These are phyloP conservation scores for Hippasteria phrygiana DNA, from an alignment of 53 echinoderm and acorn worm species.

Conservation along the genomic window DNA sequence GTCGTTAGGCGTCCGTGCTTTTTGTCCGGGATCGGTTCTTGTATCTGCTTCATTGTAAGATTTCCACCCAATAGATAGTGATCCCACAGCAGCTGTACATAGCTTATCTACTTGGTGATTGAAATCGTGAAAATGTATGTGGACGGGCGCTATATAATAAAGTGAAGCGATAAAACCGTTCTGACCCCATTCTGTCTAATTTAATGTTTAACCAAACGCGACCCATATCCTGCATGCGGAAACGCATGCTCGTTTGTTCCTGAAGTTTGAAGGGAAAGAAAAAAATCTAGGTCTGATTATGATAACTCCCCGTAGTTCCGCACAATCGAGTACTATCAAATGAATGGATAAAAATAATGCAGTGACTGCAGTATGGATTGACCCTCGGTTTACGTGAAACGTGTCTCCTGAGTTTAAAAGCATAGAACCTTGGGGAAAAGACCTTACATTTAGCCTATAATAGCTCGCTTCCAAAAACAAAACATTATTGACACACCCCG, in stretches of 20 bases:
- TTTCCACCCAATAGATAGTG: background rate
- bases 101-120: background rate
- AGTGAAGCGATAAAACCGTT: background rate
- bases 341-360: no score
- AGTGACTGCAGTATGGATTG: no score
- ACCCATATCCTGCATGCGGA: background rate
- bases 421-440: background rate
- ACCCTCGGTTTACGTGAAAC: no score
- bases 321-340: no score
- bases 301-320: no score
- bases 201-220: background rate
- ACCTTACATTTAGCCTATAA: no score
- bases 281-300: no score
- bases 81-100: background rate
- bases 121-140: background rate
- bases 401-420: no score
- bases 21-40: background rate
- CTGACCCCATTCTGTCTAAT: background rate
- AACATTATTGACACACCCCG: constrained; percentile 30
- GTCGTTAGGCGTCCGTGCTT: no score
- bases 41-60: background rate
- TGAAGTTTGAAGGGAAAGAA: background rate
- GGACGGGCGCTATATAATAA: background rate
- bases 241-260: background rate
- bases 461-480: background rate